A percentile compares a stretch with the other conserved stretches of the same genome.
phyloP scores from a whole-genome alignment of 2,888 invertebrate genomes.

The Thyatira batis region DNA sequence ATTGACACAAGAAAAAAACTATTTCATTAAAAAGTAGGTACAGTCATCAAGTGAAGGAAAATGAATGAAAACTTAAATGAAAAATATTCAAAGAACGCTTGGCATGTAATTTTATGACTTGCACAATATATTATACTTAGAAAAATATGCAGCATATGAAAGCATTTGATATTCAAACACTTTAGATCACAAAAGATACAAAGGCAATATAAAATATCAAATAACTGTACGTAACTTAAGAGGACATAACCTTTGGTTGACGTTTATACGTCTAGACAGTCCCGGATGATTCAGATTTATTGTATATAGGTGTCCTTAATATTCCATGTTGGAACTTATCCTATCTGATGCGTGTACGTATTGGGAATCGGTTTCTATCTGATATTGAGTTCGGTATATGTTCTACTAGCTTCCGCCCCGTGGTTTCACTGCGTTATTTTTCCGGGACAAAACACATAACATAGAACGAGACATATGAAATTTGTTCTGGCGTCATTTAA shows the following conservation, averaged over 20 bases:
- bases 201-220: neutral
- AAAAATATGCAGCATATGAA: neutral
- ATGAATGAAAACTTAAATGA: no score
- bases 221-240: neutral
- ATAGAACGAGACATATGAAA: no score
- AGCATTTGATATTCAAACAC: neutral
- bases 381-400: neutral
- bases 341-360: neutral
- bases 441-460: no score
- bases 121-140: neutral
- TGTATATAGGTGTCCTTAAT: neutral
- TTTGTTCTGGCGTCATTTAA: no score
- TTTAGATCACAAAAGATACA: neutral
- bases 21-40: no score
- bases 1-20: no score
- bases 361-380: neutral
- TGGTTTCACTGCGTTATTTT: no score
- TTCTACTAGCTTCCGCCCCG: no score
- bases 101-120: neutral
- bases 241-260: slow-evolving; percentile 2
- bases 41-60: no score
- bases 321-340: neutral
- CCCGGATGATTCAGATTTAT: slow-evolving; percentile 7
- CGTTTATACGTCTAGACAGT: slow-evolving; percentile 13
- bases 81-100: neutral